Evolutionary conservation across 1,140 invertebrate species (phyloP), one percentile per base, ranked within the genome.

Genomic region (Brachionus sp.): DNA sequence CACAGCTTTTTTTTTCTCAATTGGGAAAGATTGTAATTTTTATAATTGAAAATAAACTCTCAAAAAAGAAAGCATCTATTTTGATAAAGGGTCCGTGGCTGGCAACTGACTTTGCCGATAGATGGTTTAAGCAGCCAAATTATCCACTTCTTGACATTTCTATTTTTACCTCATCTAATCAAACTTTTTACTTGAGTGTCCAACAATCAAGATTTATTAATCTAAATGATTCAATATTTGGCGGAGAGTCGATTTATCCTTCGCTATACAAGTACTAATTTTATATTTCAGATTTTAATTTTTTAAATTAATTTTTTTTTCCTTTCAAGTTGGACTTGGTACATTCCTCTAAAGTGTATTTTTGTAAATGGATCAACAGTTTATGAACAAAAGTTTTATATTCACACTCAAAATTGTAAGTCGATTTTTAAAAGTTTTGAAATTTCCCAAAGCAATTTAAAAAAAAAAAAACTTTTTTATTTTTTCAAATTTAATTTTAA

Each of bases 71-170:
- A 37, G 0, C 5, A 37, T 13, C 0, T 35, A 16, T 70, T 16
- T 12, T 35, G 33, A 37, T 13, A 78, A 80, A 66, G 57, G 39
- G 62, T 23, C 33, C 33, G 6, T 82, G 80, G 80, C 37, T 7
- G 9, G 80, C 42, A 9, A 42, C 37, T 13, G 57, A 68, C 25
- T 82, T 82, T 44, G 23, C 46, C 10, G 39, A 82, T 70, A 35
- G 80, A 23, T 82, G 80, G 80, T 70, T 82, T 19, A 35, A 19
- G 9, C 80, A 82, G 35, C 42, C 80, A 7, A 82, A 82, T 44
- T 82, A 66, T 70, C 80, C 80, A 50, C 6, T 44, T 12, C 5
- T 82, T 7, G 19, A 35, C n/a, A 16, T 66, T 39, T 33, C 16
- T 35, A 25, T 64, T 7, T 13, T 44, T 9, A 5, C 13, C 19